phyloP scores from a whole-genome alignment of 2,113 vertebrate species.

The Bubo bubo region DNA sequence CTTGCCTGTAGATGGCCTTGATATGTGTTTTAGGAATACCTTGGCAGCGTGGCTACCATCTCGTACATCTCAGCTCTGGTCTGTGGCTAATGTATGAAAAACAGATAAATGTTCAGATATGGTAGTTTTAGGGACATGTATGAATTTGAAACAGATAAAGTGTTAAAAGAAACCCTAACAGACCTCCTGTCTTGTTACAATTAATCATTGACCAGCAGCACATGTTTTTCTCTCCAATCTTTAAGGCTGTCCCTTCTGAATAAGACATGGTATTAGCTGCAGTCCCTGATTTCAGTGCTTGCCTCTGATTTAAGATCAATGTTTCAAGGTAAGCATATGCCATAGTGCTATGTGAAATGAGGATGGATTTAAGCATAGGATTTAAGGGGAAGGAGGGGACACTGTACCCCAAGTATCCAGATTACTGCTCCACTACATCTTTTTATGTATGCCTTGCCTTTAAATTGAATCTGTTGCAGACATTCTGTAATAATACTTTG shows the following conservation, averaged over 20 bases:
- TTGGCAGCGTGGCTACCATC: not conserved
- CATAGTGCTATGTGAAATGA: not conserved
- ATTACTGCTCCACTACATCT: not conserved
- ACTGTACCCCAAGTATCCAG: not conserved
- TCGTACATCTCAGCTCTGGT: not conserved
- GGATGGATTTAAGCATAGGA: not conserved
- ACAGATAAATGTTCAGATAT: not conserved
- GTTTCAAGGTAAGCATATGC: not conserved
- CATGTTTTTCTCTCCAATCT: not conserved
- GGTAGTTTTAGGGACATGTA: not conserved
- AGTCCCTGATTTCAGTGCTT: not conserved
- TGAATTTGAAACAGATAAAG: not conserved
- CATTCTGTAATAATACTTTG: not conserved
- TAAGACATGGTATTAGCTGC: not conserved
- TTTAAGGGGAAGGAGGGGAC: not conserved
- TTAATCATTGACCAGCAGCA: not conserved
- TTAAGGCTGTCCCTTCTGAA: not conserved
- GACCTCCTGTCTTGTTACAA: not conserved
- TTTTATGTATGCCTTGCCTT: not conserved
- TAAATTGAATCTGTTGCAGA: constrained; percentile 32
- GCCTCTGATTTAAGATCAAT: not conserved
- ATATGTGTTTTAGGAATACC: not conserved
- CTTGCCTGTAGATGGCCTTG: not conserved
- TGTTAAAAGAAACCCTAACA: not conserved
- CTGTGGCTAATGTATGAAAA: not conserved